Conservation (phyloP, 2,797 vertebrate species). For the Cryptoprocta ferox region DNA sequence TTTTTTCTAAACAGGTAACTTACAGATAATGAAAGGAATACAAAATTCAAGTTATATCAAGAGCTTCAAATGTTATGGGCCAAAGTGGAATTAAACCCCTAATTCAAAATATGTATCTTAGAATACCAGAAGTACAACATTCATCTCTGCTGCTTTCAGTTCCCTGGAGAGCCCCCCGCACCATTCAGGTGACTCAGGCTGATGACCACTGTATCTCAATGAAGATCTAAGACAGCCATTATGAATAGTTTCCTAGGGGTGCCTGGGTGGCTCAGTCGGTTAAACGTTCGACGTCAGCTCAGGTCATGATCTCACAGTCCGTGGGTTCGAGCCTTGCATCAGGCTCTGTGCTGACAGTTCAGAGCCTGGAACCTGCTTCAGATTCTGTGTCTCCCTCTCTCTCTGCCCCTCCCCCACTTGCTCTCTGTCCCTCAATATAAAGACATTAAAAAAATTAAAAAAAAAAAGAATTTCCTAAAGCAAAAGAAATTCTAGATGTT, state of each 20-base stretch:
- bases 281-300: no score
- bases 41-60: not conserved
- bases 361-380: no score
- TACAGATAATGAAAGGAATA: not conserved
- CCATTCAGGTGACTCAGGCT: not conserved
- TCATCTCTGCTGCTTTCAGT: not conserved
- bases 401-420: no score
- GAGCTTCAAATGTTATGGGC: not conserved
- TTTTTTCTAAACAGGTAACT: not conserved
- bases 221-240: not conserved
- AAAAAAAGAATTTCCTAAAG: not conserved
- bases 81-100: not conserved
- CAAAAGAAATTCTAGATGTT: constrained; percentile 42
- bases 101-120: not conserved
- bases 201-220: not conserved
- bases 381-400: no score
- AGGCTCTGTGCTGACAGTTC: no score
- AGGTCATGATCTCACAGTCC: no score
- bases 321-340: no score
- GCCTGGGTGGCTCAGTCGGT: no score
- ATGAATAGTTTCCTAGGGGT: not conserved
- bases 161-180: not conserved
- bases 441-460: no score
- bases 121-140: not conserved
- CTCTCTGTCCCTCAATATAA: no score